Percentiles rank a stretch among this genome's conserved stretches.
phyloP scores from a whole-genome alignment of 2,113 vertebrate genomes.

The Rhinopomastus cyanomelas region DNA sequence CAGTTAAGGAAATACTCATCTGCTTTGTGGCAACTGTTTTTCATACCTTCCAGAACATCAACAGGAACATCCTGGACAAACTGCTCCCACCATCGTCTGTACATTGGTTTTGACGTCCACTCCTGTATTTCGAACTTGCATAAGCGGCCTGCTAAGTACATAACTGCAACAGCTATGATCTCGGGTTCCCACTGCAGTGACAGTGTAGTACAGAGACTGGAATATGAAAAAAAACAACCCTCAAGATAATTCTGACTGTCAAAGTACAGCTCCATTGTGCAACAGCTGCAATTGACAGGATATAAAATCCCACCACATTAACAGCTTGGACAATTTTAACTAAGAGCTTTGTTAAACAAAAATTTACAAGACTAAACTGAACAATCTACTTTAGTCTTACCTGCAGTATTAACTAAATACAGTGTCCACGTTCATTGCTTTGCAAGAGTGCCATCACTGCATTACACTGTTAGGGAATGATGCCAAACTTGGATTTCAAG shows the following conservation, averaged over 20 bases:
- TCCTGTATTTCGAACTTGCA: constrained; percentile 99
- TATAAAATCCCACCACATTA: not conserved
- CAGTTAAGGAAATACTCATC: not conserved
- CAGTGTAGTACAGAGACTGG: constrained; percentile 94
- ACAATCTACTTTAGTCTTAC: not conserved
- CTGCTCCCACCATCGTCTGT: constrained; percentile 98
- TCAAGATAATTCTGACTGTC: not conserved
- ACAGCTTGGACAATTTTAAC: not conserved
- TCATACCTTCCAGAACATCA: constrained; percentile 93
- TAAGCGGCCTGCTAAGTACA: constrained; percentile 95
- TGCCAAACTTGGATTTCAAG: not conserved
- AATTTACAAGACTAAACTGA: not conserved
- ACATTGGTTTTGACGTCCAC: constrained; percentile 95
- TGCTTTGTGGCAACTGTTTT: not conserved
- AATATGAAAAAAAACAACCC: not conserved
- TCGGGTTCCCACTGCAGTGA: constrained; percentile 98
- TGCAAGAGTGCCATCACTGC: not conserved
- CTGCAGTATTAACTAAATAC: not conserved
- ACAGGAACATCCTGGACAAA: constrained; percentile 98
- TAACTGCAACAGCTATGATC: constrained; percentile 97
- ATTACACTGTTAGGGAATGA: not conserved
- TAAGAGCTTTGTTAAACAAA: not conserved
- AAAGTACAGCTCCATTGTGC: not conserved
- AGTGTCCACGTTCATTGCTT: not conserved
- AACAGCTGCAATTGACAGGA: not conserved